Evolutionary conservation across 2,113 vertebrate genomes (phyloP).

Genomic region (Eulemur rufifrons): DNA sequence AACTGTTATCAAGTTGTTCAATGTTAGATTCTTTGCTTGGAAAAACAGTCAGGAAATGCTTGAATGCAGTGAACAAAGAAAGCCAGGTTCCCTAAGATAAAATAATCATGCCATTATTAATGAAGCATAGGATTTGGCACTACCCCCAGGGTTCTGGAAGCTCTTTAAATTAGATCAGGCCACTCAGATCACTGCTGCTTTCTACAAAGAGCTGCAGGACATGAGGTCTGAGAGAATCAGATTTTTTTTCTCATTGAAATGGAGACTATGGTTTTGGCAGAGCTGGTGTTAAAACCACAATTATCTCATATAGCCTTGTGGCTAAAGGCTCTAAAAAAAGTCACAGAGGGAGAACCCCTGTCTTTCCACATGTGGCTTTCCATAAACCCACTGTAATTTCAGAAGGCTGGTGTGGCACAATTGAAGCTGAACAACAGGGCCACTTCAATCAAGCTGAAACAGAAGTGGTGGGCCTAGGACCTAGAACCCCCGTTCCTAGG

Average conservation of each 20-base stretch:
- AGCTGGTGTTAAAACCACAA: constrained; percentile 45
- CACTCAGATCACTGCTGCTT: constrained; percentile 38
- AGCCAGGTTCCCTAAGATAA: constrained; percentile 65
- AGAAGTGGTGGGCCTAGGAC: not conserved
- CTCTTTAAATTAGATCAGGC: constrained; percentile 55
- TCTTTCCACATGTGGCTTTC: constrained; percentile 41
- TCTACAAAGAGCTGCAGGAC: constrained; percentile 30
- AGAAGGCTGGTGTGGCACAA: not conserved
- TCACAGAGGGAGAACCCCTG: not conserved
- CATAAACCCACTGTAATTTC: constrained; percentile 36
- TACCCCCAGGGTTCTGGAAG: constrained; percentile 40
- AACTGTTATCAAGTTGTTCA: constrained; percentile 6
- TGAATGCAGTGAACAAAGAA: constrained; percentile 40
- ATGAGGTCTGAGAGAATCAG: constrained; percentile 1
- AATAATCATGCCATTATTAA: constrained; percentile 37
- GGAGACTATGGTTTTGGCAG: constrained; percentile 57
- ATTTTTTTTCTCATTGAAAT: constrained; percentile 26
- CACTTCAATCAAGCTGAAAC: not conserved
- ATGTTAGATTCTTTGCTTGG: constrained; percentile 47
- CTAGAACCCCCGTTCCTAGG: not conserved
- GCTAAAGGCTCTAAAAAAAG: not conserved
- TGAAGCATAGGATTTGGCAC: constrained; percentile 24
- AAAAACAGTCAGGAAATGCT: constrained; percentile 30
- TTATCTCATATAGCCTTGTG: constrained; percentile 47
- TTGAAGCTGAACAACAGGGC: not conserved